These are phyloP conservation scores for Cynocephalus volans DNA, from an alignment of 2,113 vertebrate genomes.

Conservation along the genomic window DNA sequence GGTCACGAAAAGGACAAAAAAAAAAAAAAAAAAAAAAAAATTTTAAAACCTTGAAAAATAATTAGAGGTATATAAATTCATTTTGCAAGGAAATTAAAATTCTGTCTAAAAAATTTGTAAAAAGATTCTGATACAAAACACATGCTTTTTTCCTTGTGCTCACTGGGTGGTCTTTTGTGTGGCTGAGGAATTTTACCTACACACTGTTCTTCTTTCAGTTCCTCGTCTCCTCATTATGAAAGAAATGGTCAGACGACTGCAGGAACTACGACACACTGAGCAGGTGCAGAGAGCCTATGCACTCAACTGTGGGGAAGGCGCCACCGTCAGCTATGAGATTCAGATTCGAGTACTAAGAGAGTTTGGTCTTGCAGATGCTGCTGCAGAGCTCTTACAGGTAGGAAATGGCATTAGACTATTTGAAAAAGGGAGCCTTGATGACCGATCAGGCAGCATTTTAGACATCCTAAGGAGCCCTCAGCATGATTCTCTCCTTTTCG, in stretches of 20 bases:
- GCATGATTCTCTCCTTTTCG: background rate
- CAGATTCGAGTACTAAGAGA: conserved; percentile 98
- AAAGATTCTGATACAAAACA: background rate
- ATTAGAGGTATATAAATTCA: conserved; percentile 12
- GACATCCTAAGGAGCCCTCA: background rate
- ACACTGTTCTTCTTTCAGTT: conserved; percentile 87
- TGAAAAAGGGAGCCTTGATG: background rate
- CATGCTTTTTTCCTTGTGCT: background rate
- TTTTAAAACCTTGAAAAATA: conserved; percentile 63
- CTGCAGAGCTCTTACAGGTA: conserved; percentile 98
- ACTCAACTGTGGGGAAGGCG: conserved; percentile 97
- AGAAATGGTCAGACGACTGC: conserved; percentile 96
- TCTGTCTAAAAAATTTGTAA: background rate
- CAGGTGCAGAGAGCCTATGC: conserved; percentile 98
- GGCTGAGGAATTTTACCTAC: background rate
- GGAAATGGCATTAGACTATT: rapidly evolving
- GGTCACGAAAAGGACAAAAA: too few species aligned
- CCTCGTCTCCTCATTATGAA: conserved; percentile 94
- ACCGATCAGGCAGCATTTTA: rapidly evolving
- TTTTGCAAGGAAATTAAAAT: conserved; percentile 57
- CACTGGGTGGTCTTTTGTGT: background rate
- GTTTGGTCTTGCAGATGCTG: conserved; percentile 96
- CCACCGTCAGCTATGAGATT: conserved; percentile 98
- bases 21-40: too few species aligned
- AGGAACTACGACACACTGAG: conserved; percentile 96